Percentiles rank a stretch among this genome's conserved stretches.
Conservation (phyloP, 2,888 invertebrate genomes). For the Spisula solida region DNA sequence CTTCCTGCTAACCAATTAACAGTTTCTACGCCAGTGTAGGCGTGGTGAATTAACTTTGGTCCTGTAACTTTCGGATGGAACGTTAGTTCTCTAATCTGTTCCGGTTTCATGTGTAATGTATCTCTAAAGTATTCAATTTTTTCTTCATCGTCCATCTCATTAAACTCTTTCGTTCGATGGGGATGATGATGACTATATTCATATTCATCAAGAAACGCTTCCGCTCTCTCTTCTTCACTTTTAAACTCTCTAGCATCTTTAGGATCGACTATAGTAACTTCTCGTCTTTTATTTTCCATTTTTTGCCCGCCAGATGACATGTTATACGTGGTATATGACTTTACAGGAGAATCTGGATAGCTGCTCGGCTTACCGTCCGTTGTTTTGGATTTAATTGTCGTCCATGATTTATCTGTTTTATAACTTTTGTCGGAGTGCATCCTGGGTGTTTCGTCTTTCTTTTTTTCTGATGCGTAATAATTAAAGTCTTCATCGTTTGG, state of each 20-base stretch:
- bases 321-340: slow-evolving; percentile 38
- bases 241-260: slow-evolving; percentile 34
- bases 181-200: slow-evolving; percentile 55
- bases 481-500: slow-evolving; percentile 39
- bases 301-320: slow-evolving; percentile 27
- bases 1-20: slow-evolving; percentile 58
- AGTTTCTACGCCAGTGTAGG: slow-evolving; percentile 70
- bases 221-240: slow-evolving; percentile 18
- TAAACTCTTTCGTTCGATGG: slow-evolving; percentile 54
- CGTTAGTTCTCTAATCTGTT: slow-evolving; percentile 70
- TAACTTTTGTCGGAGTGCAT: slow-evolving; percentile 51
- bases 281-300: slow-evolving; percentile 60
- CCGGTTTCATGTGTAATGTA: slow-evolving; percentile 59
- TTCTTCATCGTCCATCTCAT: slow-evolving; percentile 67
- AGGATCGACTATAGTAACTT: slow-evolving; percentile 69
- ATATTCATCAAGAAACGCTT: slow-evolving; percentile 59
- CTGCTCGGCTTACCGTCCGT: slow-evolving; percentile 25
- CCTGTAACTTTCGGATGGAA: slow-evolving; percentile 71
- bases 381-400: slow-evolving; percentile 29
- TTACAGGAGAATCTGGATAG: slow-evolving; percentile 24
- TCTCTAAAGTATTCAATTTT: slow-evolving; percentile 62
- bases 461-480: slow-evolving; percentile 54
- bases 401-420: slow-evolving; percentile 51
- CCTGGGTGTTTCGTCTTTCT: slow-evolving; percentile 10
- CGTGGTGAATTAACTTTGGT: slow-evolving; percentile 68